Evolutionary conservation across 2,888 invertebrate genomes (phyloP).

Genomic region (Phortica okadai): DNA sequence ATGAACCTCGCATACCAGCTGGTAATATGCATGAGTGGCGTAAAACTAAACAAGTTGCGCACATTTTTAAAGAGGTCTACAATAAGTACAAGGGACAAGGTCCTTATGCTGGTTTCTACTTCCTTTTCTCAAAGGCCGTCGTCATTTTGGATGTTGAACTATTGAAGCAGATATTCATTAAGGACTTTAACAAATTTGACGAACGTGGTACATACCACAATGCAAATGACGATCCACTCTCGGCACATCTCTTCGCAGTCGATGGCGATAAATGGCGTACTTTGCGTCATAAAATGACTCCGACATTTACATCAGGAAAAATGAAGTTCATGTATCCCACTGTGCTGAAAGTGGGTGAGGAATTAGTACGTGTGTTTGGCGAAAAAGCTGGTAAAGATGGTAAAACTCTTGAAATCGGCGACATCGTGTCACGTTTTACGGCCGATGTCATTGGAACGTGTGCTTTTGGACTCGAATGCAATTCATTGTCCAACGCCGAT

Average conservation of each 20-base stretch:
- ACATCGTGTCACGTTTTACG: conserved; percentile 76
- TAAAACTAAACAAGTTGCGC: not conserved
- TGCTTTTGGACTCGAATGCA: conserved; percentile 77
- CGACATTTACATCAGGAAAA: conserved; percentile 63
- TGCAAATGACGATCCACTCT: conserved; percentile 68
- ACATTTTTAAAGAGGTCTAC: conserved; percentile 47
- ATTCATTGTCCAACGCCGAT: conserved; percentile 74
- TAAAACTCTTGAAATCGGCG: conserved; percentile 74
- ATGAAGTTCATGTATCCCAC: conserved; percentile 76
- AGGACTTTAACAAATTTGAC: conserved; percentile 61
- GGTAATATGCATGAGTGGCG: conserved; percentile 51
- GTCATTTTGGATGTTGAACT: conserved; percentile 60
- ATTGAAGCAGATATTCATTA: conserved; percentile 58
- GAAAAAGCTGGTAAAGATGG: not conserved
- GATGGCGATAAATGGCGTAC: conserved; percentile 70
- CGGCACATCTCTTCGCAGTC: conserved; percentile 69
- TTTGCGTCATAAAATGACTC: conserved; percentile 62
- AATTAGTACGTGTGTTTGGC: conserved; percentile 41
- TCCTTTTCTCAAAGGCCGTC: conserved; percentile 43
- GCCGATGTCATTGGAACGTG: conserved; percentile 78
- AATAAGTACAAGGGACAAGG: conserved; percentile 49
- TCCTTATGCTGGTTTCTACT: conserved; percentile 55
- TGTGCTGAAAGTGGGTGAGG: conserved; percentile 49
- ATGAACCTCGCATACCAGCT: conserved; percentile 38
- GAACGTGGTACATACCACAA: conserved; percentile 61